Conservation (phyloP, 2,888 invertebrate genomes). For the Peribatodes rhomboidaria region DNA sequence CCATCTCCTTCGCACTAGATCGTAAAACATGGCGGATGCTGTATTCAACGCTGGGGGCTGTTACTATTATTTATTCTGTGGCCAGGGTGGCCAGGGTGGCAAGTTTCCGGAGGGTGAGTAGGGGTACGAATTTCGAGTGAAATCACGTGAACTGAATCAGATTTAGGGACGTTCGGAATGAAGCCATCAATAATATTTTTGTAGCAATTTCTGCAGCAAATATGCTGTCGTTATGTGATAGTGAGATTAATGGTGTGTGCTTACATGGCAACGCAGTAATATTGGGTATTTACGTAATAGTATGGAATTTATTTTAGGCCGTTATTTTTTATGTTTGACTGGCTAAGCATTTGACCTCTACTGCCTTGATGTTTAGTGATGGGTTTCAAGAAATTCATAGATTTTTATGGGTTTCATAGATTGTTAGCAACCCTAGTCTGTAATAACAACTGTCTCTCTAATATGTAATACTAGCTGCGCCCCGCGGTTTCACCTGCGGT, state of each 20-base stretch:
- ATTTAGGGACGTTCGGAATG: conserved; percentile 63
- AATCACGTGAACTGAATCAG: conserved; percentile 62
- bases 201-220: conserved; percentile 23
- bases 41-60: conserved; percentile 55
- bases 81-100: conserved; percentile 52
- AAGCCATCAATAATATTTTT: conserved; percentile 60
- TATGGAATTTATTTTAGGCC: conserved; percentile 5
- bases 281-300: conserved; percentile 6
- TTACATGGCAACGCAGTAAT: conserved; percentile 11
- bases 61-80: too few relatives aligned
- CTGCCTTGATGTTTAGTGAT: neutral
- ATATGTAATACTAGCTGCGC: too few relatives aligned
- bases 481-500: too few relatives aligned
- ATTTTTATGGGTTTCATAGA: conserved; percentile 25
- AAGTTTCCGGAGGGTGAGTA: conserved; percentile 71
- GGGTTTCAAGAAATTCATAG: too few relatives aligned
- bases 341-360: neutral
- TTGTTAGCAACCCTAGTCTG: too few relatives aligned
- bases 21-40: conserved; percentile 81
- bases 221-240: conserved; percentile 10
- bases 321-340: neutral
- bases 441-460: too few relatives aligned
- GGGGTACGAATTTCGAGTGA: conserved; percentile 66
- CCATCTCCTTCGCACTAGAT: conserved; percentile 52
- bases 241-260: conserved; percentile 22